A percentile compares a stretch with the other conserved stretches of the same genome.
Conservation (phyloP, 2,113 vertebrate genomes). For the Pelodiscus sinensis region DNA sequence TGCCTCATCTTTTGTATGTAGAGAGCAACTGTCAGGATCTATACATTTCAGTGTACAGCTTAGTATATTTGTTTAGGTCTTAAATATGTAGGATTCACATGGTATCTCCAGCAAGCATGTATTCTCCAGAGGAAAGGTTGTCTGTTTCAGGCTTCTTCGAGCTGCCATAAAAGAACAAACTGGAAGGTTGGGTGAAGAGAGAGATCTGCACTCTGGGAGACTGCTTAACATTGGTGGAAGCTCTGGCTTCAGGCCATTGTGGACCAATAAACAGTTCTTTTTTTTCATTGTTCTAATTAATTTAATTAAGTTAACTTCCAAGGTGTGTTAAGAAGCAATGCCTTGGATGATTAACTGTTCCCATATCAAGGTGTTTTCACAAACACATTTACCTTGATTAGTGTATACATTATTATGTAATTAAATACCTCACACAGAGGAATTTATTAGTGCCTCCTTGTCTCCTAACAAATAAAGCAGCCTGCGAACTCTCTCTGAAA, state of each 20-base stretch:
- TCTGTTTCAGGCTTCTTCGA: conserved; percentile 42
- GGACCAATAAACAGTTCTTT: conserved; percentile 86
- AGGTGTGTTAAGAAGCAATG: conserved; percentile 86
- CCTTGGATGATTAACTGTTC: conserved; percentile 88
- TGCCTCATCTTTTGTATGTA: background rate
- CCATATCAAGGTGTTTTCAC: conserved; percentile 88
- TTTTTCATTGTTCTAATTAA: conserved; percentile 86
- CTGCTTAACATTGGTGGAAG: conserved; percentile 73
- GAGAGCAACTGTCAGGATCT: background rate
- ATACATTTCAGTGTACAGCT: background rate
- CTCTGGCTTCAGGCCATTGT: conserved; percentile 76
- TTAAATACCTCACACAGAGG: conserved; percentile 88
- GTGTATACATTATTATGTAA: conserved; percentile 89
- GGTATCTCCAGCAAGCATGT: conserved; percentile 55
- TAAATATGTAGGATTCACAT: background rate
- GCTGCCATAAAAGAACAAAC: conserved; percentile 51
- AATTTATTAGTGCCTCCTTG: conserved; percentile 87
- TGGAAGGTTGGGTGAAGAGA: background rate
- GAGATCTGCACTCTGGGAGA: conserved; percentile 57
- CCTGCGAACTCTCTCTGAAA: conserved; percentile 78
- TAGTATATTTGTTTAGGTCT: background rate
- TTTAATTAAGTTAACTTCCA: conserved; percentile 89
- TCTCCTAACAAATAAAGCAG: conserved; percentile 84
- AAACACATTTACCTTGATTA: conserved; percentile 90
- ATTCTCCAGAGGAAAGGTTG: conserved; percentile 42